These are phyloP conservation scores for Nymphalis io DNA, from an alignment of 1,140 invertebrate genomes.

Conservation along the genomic window DNA sequence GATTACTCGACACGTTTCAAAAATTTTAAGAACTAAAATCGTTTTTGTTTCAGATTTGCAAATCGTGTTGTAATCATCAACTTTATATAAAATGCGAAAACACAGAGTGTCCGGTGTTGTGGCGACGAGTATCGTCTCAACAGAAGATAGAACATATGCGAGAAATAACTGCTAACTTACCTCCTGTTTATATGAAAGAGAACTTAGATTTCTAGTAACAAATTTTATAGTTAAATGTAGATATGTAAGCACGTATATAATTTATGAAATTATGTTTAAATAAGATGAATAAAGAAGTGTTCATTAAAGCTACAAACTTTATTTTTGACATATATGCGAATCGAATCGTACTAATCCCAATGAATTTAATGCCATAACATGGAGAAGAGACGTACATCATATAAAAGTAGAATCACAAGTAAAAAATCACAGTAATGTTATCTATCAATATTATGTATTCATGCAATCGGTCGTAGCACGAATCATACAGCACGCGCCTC, in stretches of 20 bases:
- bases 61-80: slow-evolving; percentile 56
- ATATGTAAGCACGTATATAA: not conserved
- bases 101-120: slow-evolving; percentile 64
- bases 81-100: slow-evolving; percentile 51
- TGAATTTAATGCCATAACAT: no score
- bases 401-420: no score
- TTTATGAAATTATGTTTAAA: not conserved
- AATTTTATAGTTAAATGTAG: not conserved
- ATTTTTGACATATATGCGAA: no score
- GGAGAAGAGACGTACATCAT: no score
- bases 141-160: slow-evolving; percentile 52
- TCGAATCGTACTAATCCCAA: no score
- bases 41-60: slow-evolving; percentile 57
- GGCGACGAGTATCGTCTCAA: slow-evolving; percentile 50
- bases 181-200: slow-evolving; percentile 31
- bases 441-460: no score
- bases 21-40: slow-evolving; percentile 2
- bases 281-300: no score
- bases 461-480: no score
- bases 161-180: slow-evolving; percentile 52
- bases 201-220: slow-evolving; percentile 17
- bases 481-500: no score
- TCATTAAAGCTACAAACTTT: no score
- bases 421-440: no score
- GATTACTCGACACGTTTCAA: no score